Evolutionary conservation across 1,140 invertebrate species (phyloP), one percentile per base, ranked within the genome.

Genomic region (Subanguina moxae): DNA sequence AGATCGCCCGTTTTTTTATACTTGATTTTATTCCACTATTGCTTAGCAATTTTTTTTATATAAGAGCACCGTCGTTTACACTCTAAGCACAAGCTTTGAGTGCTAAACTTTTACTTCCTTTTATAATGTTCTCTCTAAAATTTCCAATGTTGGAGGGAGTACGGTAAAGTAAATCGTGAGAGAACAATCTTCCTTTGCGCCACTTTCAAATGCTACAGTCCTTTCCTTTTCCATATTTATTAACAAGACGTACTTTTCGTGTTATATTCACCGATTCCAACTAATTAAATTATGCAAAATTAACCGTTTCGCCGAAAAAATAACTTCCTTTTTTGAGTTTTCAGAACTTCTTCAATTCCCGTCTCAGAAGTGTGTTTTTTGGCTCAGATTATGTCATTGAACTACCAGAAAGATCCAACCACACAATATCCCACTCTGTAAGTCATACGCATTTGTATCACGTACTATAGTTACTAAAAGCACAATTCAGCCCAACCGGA

Each of bases 321-420:
- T 7, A 21, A 21, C 15, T 52, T 3, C 17, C 48, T 52, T 52
- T 7, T 52, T 52, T 52, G 48, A 25, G 3, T 52, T 52, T 52
- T 25, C n/a, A 25, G 48, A 19, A 52, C 3, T 3, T 52, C 15
- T 3, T 15, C 23, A 19, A 52, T 7, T 21, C 15, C 3, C 3
- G 8, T 52, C 8, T 52, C 48, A 21, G 15, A 15, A 3, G 3
- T 38, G 3, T 38, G 32, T 11, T 5, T 38, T 5, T 38, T 38
- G 3, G 11, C 32, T 38, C 32, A 38, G 32, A 23, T 56, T 56
- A 70, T 70, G 68, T 70, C 68, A 57, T 27, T 70, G 42, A 70
- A 70, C 64, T 70, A 70, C 57, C 28, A 30, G 56, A 70, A 70
- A 59, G 68, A 70, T 57, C 66, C 68, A 21, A 19, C 68, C 19